Percentiles rank a stretch among this genome's conserved stretches.
phyloP scores from a whole-genome alignment of 2,797 vertebrate genomes.

The Malacoctenus gilli region DNA sequence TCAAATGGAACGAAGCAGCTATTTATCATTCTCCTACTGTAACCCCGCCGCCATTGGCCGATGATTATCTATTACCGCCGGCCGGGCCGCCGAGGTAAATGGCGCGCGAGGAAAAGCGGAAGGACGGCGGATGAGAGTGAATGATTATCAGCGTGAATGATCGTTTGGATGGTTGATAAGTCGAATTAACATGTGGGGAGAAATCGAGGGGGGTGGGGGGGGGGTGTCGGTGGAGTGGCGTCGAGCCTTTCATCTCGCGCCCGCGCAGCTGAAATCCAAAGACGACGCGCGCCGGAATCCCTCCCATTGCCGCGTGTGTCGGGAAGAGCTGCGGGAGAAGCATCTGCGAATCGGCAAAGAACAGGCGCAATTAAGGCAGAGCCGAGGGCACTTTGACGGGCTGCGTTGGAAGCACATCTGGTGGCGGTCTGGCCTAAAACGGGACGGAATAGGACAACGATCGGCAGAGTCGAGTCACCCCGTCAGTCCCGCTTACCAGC shows the following conservation, averaged over 20 bases:
- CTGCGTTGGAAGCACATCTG: no score
- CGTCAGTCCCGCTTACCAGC: constrained; percentile 33
- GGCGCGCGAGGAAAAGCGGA: constrained; percentile 29
- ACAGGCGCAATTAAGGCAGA: constrained; percentile 26
- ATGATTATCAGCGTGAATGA: constrained; percentile 57
- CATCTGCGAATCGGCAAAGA: constrained; percentile 10
- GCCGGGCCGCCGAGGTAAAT: constrained; percentile 65
- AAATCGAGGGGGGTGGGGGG: constrained; percentile 25
- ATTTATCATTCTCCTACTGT: constrained; percentile 76
- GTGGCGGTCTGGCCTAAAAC: no score
- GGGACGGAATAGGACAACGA: no score
- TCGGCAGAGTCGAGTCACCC: no score
- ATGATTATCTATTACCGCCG: constrained; percentile 73
- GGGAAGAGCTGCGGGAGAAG: constrained; percentile 11
- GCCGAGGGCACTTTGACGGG: no score
- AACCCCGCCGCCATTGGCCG: constrained; percentile 60
- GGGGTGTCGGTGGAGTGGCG: no score
- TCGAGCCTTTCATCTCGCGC: constrained; percentile 18
- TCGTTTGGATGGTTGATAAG: constrained; percentile 54
- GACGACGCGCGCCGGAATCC: not conserved
- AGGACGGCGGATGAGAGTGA: constrained; percentile 52
- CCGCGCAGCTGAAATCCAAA: constrained; percentile 9
- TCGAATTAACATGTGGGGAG: constrained; percentile 39
- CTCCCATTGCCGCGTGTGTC: not conserved
- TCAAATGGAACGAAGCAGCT: constrained; percentile 65